These are phyloP conservation scores for Tanytarsus gracilentus DNA, from an alignment of 2,888 invertebrate species.

Conservation along the genomic window DNA sequence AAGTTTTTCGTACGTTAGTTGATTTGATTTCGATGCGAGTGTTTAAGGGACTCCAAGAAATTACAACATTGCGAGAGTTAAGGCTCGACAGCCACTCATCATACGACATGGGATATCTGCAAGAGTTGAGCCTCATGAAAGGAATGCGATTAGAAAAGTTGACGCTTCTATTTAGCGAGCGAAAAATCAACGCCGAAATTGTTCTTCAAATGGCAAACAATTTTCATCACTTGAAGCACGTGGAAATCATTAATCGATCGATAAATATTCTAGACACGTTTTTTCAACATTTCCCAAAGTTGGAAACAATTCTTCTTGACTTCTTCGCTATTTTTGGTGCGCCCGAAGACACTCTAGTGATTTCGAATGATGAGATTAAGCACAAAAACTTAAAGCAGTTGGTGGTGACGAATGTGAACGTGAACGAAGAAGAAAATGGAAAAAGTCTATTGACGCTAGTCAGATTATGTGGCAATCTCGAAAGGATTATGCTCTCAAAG, in stretches of 20 bases:
- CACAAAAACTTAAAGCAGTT: neutral
- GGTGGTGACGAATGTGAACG: slow-evolving; percentile 1
- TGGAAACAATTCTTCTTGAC: slow-evolving; percentile 2
- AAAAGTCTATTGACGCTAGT: neutral
- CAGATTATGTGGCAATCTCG: neutral
- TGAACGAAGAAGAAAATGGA: neutral
- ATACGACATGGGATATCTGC: neutral
- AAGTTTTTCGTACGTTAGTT: neutral
- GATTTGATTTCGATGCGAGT: neutral
- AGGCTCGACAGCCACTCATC: neutral
- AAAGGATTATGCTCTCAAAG: slow-evolving; percentile 9
- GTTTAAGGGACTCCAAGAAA: neutral
- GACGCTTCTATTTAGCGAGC: neutral
- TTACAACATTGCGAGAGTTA: neutral
- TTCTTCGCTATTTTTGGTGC: slow-evolving; percentile 2
- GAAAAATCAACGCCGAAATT: neutral
- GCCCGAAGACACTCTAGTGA: neutral
- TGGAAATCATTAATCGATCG: slow-evolving; percentile 16
- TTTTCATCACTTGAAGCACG: neutral
- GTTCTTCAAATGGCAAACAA: slow-evolving; percentile 3
- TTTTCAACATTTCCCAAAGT: neutral
- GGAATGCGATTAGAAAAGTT: neutral
- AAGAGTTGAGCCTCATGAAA: neutral
- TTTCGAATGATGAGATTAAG: neutral
- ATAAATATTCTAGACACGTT: neutral